These are phyloP conservation scores for Drosophila cognata DNA, from an alignment of 2,888 invertebrate genomes.

Conservation along the genomic window DNA sequence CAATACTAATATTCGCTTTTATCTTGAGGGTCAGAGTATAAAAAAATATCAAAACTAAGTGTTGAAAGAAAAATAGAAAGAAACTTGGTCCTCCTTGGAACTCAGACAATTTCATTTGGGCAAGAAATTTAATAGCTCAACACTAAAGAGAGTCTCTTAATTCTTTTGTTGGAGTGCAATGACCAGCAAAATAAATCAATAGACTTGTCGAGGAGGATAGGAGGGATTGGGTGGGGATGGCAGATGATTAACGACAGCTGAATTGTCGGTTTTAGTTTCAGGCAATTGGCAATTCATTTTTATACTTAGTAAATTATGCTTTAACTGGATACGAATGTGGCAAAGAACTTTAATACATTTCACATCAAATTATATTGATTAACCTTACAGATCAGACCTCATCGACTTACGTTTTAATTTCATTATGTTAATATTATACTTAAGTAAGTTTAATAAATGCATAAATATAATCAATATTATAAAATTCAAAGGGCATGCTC, in stretches of 20 bases:
- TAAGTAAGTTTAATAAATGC: neutral
- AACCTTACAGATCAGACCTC: neutral
- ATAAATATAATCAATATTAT: neutral
- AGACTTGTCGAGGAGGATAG: neutral
- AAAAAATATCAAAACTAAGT: constrained; percentile 35
- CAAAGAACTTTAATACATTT: neutral
- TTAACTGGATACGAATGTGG: neutral
- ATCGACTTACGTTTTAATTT: neutral
- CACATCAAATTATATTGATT: neutral
- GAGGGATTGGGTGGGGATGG: neutral
- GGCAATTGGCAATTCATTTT: neutral
- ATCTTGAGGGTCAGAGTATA: neutral
- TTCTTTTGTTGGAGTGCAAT: constrained; percentile 35
- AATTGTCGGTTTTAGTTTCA: neutral
- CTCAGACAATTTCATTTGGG: constrained; percentile 45
- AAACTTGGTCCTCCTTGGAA: constrained; percentile 12
- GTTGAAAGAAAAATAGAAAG: constrained; percentile 30
- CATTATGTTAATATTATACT: no score
- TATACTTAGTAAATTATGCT: neutral
- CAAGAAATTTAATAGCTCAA: constrained; percentile 19
- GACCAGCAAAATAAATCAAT: constrained; percentile 49
- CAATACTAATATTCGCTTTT: neutral
- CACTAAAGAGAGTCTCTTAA: constrained; percentile 32
- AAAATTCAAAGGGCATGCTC: no score
- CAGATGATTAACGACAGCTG: constrained; percentile 25